These are phyloP conservation scores for Scleropages formosus DNA, from an alignment of 2,797 vertebrate genomes.

Conservation along the genomic window DNA sequence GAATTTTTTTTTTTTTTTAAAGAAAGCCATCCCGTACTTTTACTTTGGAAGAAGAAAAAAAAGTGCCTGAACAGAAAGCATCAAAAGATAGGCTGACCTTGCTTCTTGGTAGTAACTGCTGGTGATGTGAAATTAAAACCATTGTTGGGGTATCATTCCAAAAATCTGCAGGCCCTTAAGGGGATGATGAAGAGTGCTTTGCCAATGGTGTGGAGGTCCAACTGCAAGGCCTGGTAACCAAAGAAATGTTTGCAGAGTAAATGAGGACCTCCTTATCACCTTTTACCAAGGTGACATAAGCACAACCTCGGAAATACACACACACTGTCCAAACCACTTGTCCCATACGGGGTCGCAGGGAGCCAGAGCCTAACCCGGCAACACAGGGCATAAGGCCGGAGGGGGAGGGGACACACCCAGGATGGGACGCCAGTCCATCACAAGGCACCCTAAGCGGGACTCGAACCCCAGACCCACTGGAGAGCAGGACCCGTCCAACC, in stretches of 20 bases:
- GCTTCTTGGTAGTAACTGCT: constrained; percentile 5
- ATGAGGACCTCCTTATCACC: constrained; percentile 12
- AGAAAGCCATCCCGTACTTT: background rate
- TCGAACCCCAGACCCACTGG: too few species aligned
- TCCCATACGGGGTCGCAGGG: too few species aligned
- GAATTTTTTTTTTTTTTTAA: constrained; percentile 23
- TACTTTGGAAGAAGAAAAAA: background rate
- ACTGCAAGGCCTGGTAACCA: background rate
- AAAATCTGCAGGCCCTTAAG: constrained; percentile 5
- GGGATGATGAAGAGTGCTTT: constrained; percentile 20
- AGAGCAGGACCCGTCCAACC: too few species aligned
- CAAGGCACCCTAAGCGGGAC: too few species aligned
- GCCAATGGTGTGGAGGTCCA: constrained; percentile 10
- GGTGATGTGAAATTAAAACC: constrained; percentile 12
- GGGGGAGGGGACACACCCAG: too few species aligned
- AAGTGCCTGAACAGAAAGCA: constrained; percentile 16
- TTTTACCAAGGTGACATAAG: too few species aligned
- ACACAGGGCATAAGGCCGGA: too few species aligned
- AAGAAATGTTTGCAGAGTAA: constrained; percentile 12
- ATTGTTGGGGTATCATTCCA: background rate
- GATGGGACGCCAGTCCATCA: too few species aligned
- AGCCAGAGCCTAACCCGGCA: too few species aligned
- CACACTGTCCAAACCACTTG: too few species aligned
- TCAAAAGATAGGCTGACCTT: constrained; percentile 8
- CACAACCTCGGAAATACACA: too few species aligned